Conservation (phyloP, 2,888 invertebrate species). For the Cynaeus angustus region DNA sequence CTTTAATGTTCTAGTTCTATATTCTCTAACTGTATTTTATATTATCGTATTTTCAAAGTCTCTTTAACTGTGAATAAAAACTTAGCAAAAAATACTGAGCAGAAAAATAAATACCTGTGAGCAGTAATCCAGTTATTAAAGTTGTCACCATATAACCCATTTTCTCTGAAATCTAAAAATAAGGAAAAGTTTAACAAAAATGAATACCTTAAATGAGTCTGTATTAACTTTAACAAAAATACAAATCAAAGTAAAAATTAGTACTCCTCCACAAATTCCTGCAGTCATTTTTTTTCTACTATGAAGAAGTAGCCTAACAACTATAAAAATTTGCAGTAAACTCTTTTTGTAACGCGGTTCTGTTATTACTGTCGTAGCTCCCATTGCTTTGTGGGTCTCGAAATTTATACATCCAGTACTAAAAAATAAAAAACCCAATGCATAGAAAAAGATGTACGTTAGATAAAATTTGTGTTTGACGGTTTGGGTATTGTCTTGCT, state of each 20-base stretch:
- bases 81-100: too few species aligned
- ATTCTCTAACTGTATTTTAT: too few species aligned
- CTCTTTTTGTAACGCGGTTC: conserved; percentile 44
- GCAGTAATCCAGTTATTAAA: conserved; percentile 50
- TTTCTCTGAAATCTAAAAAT: conserved; percentile 55
- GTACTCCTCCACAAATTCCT: neutral
- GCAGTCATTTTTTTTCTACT: neutral
- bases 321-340: conserved; percentile 34
- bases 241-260: conserved; percentile 24
- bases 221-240: conserved; percentile 46
- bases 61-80: too few species aligned
- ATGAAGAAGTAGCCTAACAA: too few species aligned
- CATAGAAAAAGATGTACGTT: conserved; percentile 4
- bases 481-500: neutral
- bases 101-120: neutral
- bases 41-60: too few species aligned
- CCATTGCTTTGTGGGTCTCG: conserved; percentile 32
- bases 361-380: conserved; percentile 12
- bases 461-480: neutral
- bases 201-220: conserved; percentile 45
- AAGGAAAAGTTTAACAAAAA: neutral
- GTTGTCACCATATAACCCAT: conserved; percentile 54
- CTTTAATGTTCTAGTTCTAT: too few species aligned
- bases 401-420: conserved; percentile 52
- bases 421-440: neutral